Base-by-base conservation (phyloP, 2,888 invertebrate species). In the Scaptomyza caliginosa region DNA sequence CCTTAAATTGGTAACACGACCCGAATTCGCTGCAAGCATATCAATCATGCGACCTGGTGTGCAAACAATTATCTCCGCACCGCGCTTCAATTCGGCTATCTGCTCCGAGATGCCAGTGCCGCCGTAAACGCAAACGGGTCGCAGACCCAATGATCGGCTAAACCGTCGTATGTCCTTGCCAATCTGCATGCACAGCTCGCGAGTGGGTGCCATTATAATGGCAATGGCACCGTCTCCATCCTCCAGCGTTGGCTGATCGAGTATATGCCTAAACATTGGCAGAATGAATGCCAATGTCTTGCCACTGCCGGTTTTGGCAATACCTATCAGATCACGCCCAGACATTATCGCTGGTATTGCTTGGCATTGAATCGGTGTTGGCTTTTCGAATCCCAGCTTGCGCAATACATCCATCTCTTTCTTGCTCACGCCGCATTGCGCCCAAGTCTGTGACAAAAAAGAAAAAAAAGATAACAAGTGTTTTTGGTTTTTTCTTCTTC, bases 31-130 rank as follows among this genome's bases (percentile, higher is more conserved):
- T 0, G 99, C 98, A 77, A 99, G 91, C 99, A 99, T 99, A 92
- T 99, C 99, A 67, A 99, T 99, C 99, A 99, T 99, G 45, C 99
- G 94, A 0, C 99, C 99, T 0, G 99, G 99, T 0, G 99, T 99
- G 89, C 99, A 99, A 0, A 99, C 99, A 77, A 99, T 98, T 77
- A 99, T 97, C 92, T 99, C 99, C 0, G 98, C 97, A 3, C 99
- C 99, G 36, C 99, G 94, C 90, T 99, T 99, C 67, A 99, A 90
- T 90, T 99, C 99, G 0, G 99, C 99, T 80, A 99, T 99, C 75
- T 93, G 93, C 87, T 97, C 97, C 0, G 96, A 96, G 69, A 97
- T 97, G 0, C 98, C 99, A 0, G 99, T 99, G 3, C 99, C 99
- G 11, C 99, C 99, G 88, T 99, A 99, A 0, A 99, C 99, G 89